phyloP scores from a whole-genome alignment of 1,140 invertebrate genomes.

The Tetramorium alpestre region DNA sequence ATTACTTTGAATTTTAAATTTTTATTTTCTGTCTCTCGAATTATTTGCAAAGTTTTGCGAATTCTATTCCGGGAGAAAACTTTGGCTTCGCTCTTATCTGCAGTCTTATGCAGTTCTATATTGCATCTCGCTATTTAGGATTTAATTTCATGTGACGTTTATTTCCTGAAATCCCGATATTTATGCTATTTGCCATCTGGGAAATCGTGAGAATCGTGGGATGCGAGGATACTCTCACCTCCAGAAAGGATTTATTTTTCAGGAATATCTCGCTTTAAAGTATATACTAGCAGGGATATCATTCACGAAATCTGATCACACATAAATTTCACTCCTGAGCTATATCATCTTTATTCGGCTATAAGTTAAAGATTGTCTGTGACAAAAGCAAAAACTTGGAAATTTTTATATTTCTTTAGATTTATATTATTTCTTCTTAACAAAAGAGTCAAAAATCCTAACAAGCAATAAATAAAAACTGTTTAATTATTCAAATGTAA shows the following conservation, averaged over 20 bases:
- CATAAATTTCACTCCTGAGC: conserved; percentile 25
- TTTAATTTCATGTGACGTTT: conserved; percentile 20
- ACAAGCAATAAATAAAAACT: neutral
- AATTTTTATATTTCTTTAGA: neutral
- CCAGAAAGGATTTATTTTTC: neutral
- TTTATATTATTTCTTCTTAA: neutral
- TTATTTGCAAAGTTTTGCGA: neutral
- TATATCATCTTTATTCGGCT: neutral
- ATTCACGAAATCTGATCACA: neutral
- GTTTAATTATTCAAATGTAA: neutral
- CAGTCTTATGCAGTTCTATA: neutral
- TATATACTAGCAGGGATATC: neutral
- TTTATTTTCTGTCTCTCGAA: neutral
- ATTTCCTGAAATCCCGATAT: neutral
- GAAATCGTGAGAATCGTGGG: conserved; percentile 10
- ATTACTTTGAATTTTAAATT: neutral
- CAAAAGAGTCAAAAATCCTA: neutral
- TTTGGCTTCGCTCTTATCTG: conserved; percentile 1
- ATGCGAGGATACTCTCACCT: neutral
- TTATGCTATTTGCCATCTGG: conserved; percentile 18
- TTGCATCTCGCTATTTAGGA: neutral
- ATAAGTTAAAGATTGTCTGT: neutral
- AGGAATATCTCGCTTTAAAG: neutral
- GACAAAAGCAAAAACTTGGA: neutral
- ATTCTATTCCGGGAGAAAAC: neutral